Evolutionary conservation across 2,888 invertebrate genomes (phyloP), one percentile per base, ranked within the genome.

Genomic region (Cheilosia pagana): DNA sequence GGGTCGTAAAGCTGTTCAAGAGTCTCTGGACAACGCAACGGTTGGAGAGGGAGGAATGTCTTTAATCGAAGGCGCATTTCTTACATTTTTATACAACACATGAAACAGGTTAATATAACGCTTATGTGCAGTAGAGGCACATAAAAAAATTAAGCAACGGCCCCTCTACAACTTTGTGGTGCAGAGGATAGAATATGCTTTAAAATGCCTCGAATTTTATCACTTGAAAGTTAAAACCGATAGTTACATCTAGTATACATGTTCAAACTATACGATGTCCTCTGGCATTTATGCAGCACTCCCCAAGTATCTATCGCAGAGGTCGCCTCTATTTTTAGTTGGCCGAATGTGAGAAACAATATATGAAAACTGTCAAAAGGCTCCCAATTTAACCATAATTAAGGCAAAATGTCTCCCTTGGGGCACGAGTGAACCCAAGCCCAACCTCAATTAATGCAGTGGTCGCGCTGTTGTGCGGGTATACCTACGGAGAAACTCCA

Each of bases 381-480:
- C 87, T 75, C 87, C 89, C 89, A 89, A 89, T 89, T 89, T 89
- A 89, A 89, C 87, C 88, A 89, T 89, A 89, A 89, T 89, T 89
- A 87, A 85, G 79, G 86, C 87, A 81, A 86, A 85, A 86, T 82
- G 79, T 85, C 78, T 85, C 85, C 85, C 85, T 85, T 81, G 85
- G 81, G 85, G 85, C 85, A 85, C 71, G 81, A 76, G 76, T 85
- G 85, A 85, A 85, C 85, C 85, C 75, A 81, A 76, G 81, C 85
- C 85, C 85, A 85, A 81, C 85, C 81, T 76, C 85, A 76, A 81
- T 85, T 81, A 79, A 85, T 81, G 85, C 81, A 81, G 65, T 67
- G 81, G 76, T 57, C 71, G 43, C 68, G 72, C 63, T 41, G 57
- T 63, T 57, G 65, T 50, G n/a, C n/a, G 68, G 59, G n/a, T 53